Conservation (phyloP, 2,888 invertebrate species). For the Pachymerium ferrugineum region DNA sequence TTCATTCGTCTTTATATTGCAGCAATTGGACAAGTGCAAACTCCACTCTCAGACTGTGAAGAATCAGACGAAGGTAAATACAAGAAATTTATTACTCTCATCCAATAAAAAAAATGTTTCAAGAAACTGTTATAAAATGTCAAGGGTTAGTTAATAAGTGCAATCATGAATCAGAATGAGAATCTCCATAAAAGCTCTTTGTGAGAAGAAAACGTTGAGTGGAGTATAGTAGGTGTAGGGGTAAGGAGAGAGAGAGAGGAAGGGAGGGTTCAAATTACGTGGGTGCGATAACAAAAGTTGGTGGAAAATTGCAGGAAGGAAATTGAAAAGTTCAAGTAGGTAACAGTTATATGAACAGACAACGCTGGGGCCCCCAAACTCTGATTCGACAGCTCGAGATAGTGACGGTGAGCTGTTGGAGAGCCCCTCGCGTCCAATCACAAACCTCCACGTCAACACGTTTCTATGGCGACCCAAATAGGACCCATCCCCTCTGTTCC, state of each 20-base stretch:
- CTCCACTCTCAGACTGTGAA: background rate
- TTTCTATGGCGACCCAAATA: background rate
- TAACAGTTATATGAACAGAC: constrained; percentile 28
- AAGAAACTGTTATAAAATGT: too few species aligned
- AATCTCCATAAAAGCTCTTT: too few species aligned
- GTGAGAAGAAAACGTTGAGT: background rate
- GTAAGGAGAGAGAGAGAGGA: background rate
- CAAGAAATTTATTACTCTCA: too few species aligned
- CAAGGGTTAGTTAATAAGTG: too few species aligned
- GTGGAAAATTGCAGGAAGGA: constrained; percentile 31
- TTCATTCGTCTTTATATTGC: background rate
- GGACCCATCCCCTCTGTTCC: background rate
- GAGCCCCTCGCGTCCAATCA: background rate
- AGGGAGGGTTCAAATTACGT: background rate
- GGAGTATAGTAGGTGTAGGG: background rate
- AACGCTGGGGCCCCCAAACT: background rate
- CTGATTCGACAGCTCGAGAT: background rate
- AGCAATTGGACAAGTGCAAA: background rate
- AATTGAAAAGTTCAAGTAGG: constrained; percentile 32
- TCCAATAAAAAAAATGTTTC: background rate
- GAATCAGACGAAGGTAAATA: background rate
- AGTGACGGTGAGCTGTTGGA: background rate
- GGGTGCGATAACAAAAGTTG: constrained; percentile 30
- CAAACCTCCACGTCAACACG: background rate
- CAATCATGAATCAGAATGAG: too few species aligned